Conservation (phyloP, 2,888 invertebrate genomes). For the Cartodere bifasciata region DNA sequence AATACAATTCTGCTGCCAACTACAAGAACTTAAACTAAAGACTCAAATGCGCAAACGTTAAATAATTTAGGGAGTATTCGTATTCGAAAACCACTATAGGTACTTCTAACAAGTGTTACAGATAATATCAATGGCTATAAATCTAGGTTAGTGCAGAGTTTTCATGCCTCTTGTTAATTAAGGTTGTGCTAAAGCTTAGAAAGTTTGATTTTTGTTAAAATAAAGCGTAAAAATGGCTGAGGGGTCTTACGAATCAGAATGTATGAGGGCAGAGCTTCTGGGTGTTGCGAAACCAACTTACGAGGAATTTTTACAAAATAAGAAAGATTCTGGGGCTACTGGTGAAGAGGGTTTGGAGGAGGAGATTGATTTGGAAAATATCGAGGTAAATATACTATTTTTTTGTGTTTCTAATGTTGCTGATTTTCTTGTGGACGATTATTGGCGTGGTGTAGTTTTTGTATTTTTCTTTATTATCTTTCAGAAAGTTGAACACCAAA, state of each 20-base stretch:
- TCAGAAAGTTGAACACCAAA: slow-evolving; percentile 47
- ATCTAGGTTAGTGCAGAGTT: too few relatives aligned
- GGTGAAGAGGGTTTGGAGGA: slow-evolving; percentile 37
- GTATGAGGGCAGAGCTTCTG: slow-evolving; percentile 65
- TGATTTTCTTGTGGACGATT: background rate
- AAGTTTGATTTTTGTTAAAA: too few relatives aligned
- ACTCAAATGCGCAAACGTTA: too few relatives aligned
- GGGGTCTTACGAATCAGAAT: slow-evolving; percentile 62
- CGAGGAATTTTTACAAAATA: slow-evolving; percentile 50
- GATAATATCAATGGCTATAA: too few relatives aligned
- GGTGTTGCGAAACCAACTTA: slow-evolving; percentile 56
- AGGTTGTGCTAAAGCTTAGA: too few relatives aligned
- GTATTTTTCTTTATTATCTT: slow-evolving; percentile 6
- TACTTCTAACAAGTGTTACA: too few relatives aligned
- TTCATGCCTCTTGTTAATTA: too few relatives aligned
- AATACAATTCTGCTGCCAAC: too few relatives aligned
- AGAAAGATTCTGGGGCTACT: slow-evolving; percentile 33
- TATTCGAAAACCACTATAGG: too few relatives aligned
- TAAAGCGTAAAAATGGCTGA: slow-evolving; percentile 47
- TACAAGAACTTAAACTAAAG: too few relatives aligned
- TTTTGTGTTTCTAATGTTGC: too few relatives aligned
- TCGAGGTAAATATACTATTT: slow-evolving; percentile 28
- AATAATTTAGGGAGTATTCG: too few relatives aligned
- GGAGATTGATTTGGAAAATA: slow-evolving; percentile 40
- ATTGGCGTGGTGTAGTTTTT: background rate